Conservation (phyloP, 2,113 vertebrate species). For the Sarotherodon lohbergeri region DNA sequence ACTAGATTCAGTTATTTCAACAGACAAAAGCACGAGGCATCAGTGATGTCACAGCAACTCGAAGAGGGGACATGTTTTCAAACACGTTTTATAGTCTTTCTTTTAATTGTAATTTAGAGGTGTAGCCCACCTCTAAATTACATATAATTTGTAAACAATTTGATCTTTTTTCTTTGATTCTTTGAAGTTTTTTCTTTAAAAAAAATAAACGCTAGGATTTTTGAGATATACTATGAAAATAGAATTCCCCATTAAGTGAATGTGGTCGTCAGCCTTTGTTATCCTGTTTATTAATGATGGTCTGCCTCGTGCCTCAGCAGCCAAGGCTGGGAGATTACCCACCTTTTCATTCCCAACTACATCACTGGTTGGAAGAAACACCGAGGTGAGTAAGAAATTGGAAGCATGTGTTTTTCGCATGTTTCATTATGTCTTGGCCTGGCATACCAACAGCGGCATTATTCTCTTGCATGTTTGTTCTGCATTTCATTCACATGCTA, state of each 20-base stretch:
- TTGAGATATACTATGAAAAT: neutral
- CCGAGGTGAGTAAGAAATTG: conserved; percentile 36
- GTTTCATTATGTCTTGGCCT: conserved; percentile 34
- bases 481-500: conserved; percentile 33
- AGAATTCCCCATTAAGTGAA: neutral
- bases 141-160: neutral
- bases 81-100: neutral
- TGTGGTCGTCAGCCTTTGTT: neutral
- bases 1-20: neutral
- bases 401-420: conserved; percentile 43
- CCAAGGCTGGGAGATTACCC: neutral
- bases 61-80: neutral
- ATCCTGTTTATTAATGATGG: conserved; percentile 7
- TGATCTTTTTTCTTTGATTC: neutral
- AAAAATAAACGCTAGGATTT: neutral
- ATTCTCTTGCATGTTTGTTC: conserved; percentile 31
- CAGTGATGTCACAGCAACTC: neutral
- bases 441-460: conserved; percentile 20
- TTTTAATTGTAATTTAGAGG: neutral
- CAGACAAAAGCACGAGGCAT: neutral
- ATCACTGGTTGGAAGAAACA: conserved; percentile 25
- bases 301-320: neutral
- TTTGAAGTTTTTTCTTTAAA: conserved; percentile 3
- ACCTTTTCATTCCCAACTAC: conserved; percentile 4
- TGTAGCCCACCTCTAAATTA: too few species aligned